Base-by-base conservation (phyloP, 2,113 vertebrate genomes). In the Microcebus ravelobensis region DNA sequence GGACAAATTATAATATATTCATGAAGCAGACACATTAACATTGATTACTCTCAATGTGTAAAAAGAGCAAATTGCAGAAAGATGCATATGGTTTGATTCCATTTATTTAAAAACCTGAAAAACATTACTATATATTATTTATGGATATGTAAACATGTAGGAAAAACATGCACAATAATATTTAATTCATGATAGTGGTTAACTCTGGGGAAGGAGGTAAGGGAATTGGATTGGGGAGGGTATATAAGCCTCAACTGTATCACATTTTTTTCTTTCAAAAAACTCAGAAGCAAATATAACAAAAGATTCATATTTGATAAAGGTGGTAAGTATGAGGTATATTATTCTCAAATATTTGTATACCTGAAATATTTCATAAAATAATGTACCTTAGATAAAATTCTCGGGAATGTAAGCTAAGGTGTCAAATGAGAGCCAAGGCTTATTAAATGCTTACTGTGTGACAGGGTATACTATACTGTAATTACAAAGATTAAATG, bases 41-140 rank as follows among this genome's bases (percentile, higher is more conserved):
- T 18, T 48, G 45, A 73, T 67, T 57, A 45, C 67, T 42, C 74
- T 91, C 82, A 95, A 83, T 45, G 29, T 84, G 1, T 89, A 36
- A 91, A 95, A 93, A 71, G 74, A 45, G 27, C 50, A 96, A 73
- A 84, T 34, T 76, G 21, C 61, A 81, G 23, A 93, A 93, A 81
- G 34, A 94, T 92, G 23, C 12, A 68, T 63, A 70, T 5, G 12
- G 27, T 74, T 74, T 63, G 93, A 91, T 77, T 86, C 31, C 36
- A 95, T 29, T 88, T 91, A 61, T 29, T 88, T 91, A 61, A 91
- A 96, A 92, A 83, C 31, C 34, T 90, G 25, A 0, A 94, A 74
- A 96, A 87, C 55, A 94, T 68, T 76, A 73, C 42, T 93, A n/a
- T 36, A 48, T 68, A 21, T 42, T 68, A 21, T 42, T 97, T 57